Conservation (phyloP, 2,113 vertebrate genomes). For the Hemichromis elongatus region DNA sequence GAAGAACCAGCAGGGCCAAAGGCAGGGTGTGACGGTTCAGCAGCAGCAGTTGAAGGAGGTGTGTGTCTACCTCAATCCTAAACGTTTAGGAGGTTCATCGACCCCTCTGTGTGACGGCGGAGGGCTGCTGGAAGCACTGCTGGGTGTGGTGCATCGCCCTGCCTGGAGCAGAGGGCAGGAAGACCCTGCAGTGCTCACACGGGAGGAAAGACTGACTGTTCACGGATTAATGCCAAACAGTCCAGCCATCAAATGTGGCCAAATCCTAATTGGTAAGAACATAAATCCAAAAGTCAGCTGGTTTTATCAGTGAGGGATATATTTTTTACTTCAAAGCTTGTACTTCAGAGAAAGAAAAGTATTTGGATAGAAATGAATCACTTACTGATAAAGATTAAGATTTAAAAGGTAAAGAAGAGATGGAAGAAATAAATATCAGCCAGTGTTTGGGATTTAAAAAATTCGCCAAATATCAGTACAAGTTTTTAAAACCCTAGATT, state of each 20-base stretch:
- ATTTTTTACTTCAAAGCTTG: neutral
- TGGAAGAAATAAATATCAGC: neutral
- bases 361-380: neutral
- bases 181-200: slow-evolving; percentile 17
- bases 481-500: neutral
- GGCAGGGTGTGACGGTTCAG: slow-evolving; percentile 69
- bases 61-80: slow-evolving; percentile 88
- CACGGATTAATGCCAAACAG: slow-evolving; percentile 87
- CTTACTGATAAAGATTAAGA: neutral
- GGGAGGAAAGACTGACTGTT: slow-evolving; percentile 81
- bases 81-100: slow-evolving; percentile 67
- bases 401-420: neutral
- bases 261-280: slow-evolving; percentile 88
- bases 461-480: neutral
- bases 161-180: slow-evolving; percentile 72
- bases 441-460: neutral
- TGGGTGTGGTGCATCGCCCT: slow-evolving; percentile 86
- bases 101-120: slow-evolving; percentile 64
- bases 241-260: slow-evolving; percentile 84
- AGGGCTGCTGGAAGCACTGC: slow-evolving; percentile 81
- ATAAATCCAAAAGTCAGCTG: neutral
- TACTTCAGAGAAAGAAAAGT: neutral
- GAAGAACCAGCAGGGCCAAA: slow-evolving; percentile 79
- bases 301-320: neutral
- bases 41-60: slow-evolving; percentile 82